Evolutionary conservation across 1,140 invertebrate species (phyloP).

Genomic region (Drosophila serrata): DNA sequence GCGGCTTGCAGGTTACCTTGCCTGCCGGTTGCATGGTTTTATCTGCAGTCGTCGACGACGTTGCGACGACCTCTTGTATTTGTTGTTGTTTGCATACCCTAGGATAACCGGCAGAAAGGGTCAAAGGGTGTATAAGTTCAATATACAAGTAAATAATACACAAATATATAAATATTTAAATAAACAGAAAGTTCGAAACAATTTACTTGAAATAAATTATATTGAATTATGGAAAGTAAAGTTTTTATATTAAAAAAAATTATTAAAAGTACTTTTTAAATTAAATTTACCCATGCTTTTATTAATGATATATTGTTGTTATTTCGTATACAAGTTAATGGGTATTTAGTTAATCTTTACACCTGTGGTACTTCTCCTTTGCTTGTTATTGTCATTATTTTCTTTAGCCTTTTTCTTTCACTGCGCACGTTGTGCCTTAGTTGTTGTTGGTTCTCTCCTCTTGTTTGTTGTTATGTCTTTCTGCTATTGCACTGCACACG

Average conservation of each 20-base stretch:
- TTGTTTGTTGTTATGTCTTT: slow-evolving; percentile 58
- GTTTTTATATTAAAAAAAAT: background rate
- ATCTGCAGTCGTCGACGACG: slow-evolving; percentile 53
- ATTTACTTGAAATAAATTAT: background rate
- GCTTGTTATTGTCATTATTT: slow-evolving; percentile 27
- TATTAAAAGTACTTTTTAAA: background rate
- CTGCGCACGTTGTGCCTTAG: slow-evolving; percentile 34
- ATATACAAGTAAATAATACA: background rate
- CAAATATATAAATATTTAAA: background rate
- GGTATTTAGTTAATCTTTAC: background rate
- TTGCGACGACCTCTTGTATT: slow-evolving; percentile 18
- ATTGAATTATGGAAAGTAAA: background rate
- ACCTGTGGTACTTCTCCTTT: background rate
- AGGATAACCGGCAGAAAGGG: slow-evolving; percentile 6
- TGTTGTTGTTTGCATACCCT: slow-evolving; percentile 44
- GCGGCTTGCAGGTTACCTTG: slow-evolving; percentile 47
- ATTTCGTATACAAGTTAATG: background rate
- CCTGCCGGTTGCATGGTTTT: slow-evolving; percentile 71
- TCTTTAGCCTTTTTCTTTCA: slow-evolving; percentile 56
- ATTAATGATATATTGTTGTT: background rate
- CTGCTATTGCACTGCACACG: slow-evolving; percentile 71
- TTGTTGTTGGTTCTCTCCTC: slow-evolving; percentile 16
- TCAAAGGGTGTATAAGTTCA: slow-evolving; percentile 1
- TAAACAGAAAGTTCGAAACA: background rate
- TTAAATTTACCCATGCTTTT: no score